phyloP scores from a whole-genome alignment of 35 echinoderm and acorn worm species.

The Lytechinus pictus region DNA sequence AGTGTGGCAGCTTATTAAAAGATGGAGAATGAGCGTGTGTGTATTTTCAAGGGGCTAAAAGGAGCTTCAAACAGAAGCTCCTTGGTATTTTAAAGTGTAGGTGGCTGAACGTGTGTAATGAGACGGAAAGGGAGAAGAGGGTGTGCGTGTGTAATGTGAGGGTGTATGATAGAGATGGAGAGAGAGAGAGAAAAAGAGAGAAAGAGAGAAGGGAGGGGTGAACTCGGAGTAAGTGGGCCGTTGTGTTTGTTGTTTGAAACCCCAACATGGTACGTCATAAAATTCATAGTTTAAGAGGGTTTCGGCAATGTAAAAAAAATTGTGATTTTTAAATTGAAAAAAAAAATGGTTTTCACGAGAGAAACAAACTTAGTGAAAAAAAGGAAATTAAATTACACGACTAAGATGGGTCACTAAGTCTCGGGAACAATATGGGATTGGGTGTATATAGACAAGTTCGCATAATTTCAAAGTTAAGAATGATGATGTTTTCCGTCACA shows the following conservation, averaged over 20 bases:
- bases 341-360: too few relatives aligned
- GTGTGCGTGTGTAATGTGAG: neutral
- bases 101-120: too few relatives aligned
- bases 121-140: too few relatives aligned
- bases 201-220: neutral
- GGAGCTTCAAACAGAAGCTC: too few relatives aligned
- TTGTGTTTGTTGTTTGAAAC: slow-evolving; percentile 15
- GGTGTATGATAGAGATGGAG: neutral
- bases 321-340: neutral
- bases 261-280: neutral
- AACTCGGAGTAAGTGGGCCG: neutral
- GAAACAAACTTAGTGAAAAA: neutral
- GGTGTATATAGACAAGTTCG: too few relatives aligned
- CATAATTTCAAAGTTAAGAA: neutral
- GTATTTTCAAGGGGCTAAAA: too few relatives aligned
- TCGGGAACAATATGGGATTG: too few relatives aligned
- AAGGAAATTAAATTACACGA: neutral
- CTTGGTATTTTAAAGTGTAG: too few relatives aligned
- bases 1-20: too few relatives aligned
- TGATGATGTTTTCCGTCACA: neutral
- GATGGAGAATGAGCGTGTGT: too few relatives aligned
- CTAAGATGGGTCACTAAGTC: neutral
- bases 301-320: too few relatives aligned
- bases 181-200: neutral
- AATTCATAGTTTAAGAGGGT: neutral